These are phyloP conservation scores for Cephus runcator DNA, from an alignment of 2,888 invertebrate species.

Conservation along the genomic window DNA sequence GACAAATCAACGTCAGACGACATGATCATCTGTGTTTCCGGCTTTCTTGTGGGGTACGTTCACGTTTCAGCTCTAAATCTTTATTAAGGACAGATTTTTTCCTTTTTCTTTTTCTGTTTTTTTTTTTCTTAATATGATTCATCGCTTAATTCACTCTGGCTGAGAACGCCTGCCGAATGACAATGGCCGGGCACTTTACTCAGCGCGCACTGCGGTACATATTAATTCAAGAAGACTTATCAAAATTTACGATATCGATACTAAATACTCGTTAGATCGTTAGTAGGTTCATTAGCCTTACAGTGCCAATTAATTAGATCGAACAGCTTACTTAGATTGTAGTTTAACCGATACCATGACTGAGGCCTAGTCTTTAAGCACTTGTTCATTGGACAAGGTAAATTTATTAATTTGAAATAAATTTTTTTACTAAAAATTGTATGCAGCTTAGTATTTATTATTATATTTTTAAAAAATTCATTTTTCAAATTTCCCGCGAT, in stretches of 20 bases:
- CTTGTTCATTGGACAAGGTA: background rate
- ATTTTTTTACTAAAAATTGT: too few species aligned
- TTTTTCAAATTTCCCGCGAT: background rate
- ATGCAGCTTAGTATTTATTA: too few species aligned
- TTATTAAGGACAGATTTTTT: background rate
- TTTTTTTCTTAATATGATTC: conserved; percentile 18
- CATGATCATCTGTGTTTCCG: conserved; percentile 63
- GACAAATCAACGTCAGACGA: conserved; percentile 13
- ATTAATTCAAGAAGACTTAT: background rate
- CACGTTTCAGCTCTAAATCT: background rate
- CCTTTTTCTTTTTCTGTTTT: background rate
- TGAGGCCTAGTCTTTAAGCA: background rate
- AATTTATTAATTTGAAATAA: too few species aligned
- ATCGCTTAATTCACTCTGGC: background rate
- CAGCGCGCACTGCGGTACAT: background rate
- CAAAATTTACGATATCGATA: background rate
- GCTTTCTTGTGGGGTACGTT: conserved; percentile 63
- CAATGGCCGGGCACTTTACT: background rate
- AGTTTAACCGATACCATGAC: background rate
- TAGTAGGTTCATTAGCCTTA: too few species aligned
- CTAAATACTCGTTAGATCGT: background rate
- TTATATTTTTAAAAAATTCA: background rate
- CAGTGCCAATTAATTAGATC: too few species aligned
- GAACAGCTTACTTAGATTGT: background rate
- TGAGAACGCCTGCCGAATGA: background rate